Evolutionary conservation across 2,888 invertebrate genomes (phyloP).

Genomic region (Carcina quercana): DNA sequence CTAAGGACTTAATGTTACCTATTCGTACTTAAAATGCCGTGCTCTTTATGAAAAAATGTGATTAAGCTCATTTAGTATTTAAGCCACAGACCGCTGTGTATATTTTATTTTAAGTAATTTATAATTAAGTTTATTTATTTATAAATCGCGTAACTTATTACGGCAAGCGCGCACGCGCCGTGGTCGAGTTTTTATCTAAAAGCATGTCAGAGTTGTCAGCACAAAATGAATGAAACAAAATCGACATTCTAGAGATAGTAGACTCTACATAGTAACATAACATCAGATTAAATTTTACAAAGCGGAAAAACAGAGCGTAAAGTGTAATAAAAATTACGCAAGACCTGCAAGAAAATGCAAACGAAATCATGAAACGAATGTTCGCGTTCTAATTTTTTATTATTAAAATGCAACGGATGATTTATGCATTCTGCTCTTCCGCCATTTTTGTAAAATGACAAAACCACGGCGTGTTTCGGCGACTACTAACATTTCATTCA

Average conservation of each 20-base stretch:
- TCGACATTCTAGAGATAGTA: constrained; percentile 61
- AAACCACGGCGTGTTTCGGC: constrained; percentile 30
- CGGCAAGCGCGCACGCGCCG: constrained; percentile 41
- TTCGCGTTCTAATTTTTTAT: constrained; percentile 5
- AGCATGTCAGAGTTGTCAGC: constrained; percentile 68
- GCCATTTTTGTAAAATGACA: constrained; percentile 1
- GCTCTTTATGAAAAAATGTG: constrained; percentile 34
- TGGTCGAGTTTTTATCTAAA: constrained; percentile 54
- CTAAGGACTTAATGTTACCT: constrained; percentile 5
- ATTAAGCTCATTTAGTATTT: constrained; percentile 49
- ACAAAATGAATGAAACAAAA: constrained; percentile 61
- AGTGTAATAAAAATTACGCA: constrained; percentile 10
- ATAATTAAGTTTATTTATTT: constrained; percentile 50
- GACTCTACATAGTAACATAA: constrained; percentile 47
- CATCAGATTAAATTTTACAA: constrained; percentile 15
- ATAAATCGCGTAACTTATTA: constrained; percentile 53
- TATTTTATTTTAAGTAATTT: constrained; percentile 29
- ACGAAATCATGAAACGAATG: constrained; percentile 22
- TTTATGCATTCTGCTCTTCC: constrained; percentile 1
- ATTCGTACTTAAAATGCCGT: not conserved
- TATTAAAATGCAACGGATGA: constrained; percentile 5
- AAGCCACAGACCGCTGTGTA: constrained; percentile 39
- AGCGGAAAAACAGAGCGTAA: constrained; percentile 29
- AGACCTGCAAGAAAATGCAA: constrained; percentile 21
- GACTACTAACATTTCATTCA: constrained; percentile 31